Evolutionary conservation across 2,888 invertebrate species (phyloP).

Genomic region (Axea sp.): DNA sequence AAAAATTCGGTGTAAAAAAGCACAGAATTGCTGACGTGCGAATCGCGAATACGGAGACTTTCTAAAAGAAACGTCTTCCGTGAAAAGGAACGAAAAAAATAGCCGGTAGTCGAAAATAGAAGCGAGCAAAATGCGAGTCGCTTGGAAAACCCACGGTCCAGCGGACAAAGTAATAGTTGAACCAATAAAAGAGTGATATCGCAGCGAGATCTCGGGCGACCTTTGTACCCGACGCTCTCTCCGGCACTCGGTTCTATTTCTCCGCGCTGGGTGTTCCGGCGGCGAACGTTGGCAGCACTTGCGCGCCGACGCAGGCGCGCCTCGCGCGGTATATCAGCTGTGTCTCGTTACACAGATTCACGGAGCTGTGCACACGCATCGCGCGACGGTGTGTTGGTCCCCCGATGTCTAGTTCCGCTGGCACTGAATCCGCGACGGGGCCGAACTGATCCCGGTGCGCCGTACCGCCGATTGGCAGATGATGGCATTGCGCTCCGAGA

Average conservation of each 20-base stretch:
- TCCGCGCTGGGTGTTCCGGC: conserved; percentile 8
- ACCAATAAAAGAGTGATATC: conserved; percentile 23
- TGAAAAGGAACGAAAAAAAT: too few relatives aligned
- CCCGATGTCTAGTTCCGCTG: conserved; percentile 61
- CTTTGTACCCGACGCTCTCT: conserved; percentile 59
- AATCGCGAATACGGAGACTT: too few relatives aligned
- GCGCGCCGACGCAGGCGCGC: conserved; percentile 14
- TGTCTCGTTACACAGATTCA: conserved; percentile 10
- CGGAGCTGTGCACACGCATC: background rate
- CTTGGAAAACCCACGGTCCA: too few relatives aligned
- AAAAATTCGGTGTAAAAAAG: too few relatives aligned
- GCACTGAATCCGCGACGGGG: conserved; percentile 52
- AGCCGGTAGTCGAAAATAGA: too few relatives aligned
- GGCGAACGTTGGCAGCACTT: conserved; percentile 23
- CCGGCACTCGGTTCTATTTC: conserved; percentile 44
- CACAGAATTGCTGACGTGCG: too few relatives aligned
- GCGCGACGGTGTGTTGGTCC: conserved; percentile 18
- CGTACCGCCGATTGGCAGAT: conserved; percentile 64
- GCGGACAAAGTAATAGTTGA: conserved; percentile 4
- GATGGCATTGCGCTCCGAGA: conserved; percentile 74
- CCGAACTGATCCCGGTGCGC: conserved; percentile 67
- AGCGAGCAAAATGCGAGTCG: too few relatives aligned
- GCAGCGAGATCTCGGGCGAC: conserved; percentile 36
- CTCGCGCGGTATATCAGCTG: conserved; percentile 23
- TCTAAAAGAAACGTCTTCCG: too few relatives aligned